Percentiles rank a stretch among this genome's conserved stretches.
phyloP scores from a whole-genome alignment of 2,888 invertebrate species.

The Minunthozetes semirufus region DNA sequence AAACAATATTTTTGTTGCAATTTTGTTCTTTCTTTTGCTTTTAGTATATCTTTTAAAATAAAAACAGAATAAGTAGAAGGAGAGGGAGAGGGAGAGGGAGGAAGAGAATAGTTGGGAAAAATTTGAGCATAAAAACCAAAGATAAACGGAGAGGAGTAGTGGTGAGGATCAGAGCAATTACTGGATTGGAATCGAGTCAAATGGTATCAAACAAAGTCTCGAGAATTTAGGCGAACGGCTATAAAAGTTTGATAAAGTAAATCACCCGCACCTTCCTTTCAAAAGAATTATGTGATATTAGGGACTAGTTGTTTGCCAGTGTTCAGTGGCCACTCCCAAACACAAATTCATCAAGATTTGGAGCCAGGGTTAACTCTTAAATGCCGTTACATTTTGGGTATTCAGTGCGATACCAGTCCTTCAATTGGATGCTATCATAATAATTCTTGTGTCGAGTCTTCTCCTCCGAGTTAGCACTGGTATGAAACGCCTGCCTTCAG shows the following conservation, averaged over 20 bases:
- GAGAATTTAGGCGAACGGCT: not conserved
- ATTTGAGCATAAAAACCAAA: not conserved
- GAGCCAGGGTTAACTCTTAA: slow-evolving; percentile 6
- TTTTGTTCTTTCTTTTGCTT: not conserved
- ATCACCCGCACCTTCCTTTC: not conserved
- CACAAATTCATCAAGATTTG: slow-evolving; percentile 23
- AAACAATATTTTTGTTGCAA: not conserved
- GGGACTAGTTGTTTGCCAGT: not conserved
- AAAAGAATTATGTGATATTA: not conserved
- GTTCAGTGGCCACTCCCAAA: slow-evolving; percentile 18
- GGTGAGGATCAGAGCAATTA: slow-evolving; percentile 14
- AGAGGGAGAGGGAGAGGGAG: not conserved
- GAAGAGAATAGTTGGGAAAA: not conserved
- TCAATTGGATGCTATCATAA: slow-evolving; percentile 28
- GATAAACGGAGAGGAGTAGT: not conserved
- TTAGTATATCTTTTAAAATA: slow-evolving; percentile 8
- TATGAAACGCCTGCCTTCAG: slow-evolving; percentile 7
- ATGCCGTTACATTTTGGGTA: slow-evolving; percentile 24
- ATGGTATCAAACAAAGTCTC: slow-evolving; percentile 7
- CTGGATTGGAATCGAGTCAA: slow-evolving; percentile 11
- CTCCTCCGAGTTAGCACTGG: not conserved
- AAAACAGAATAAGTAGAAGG: not conserved
- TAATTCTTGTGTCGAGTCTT: slow-evolving; percentile 19
- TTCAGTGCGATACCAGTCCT: not conserved
- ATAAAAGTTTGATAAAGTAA: slow-evolving; percentile 2